These are phyloP conservation scores for Pteria penguin DNA, from an alignment of 2,888 invertebrate genomes.

Conservation along the genomic window DNA sequence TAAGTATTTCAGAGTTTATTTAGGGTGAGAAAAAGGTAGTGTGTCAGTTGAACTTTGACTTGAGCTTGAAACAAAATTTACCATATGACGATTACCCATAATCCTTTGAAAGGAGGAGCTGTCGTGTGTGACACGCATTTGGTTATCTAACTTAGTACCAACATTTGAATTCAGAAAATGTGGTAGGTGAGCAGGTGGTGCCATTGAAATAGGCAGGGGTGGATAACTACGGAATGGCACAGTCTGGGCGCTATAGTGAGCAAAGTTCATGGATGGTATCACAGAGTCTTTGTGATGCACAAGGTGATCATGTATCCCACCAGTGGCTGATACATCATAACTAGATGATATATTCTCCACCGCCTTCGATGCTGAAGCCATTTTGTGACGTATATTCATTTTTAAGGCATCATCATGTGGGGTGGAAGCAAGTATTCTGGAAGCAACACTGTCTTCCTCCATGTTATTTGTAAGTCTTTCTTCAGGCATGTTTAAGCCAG, in stretches of 20 bases:
- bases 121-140: not conserved
- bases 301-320: not conserved
- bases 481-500: not conserved
- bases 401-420: not conserved
- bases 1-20: no score
- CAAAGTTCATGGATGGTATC: not conserved
- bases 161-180: not conserved
- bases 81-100: not conserved
- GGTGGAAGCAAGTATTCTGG: not conserved
- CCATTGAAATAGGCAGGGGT: not conserved
- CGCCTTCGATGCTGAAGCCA: no score
- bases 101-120: not conserved
- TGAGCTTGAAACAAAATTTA: not conserved
- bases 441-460: not conserved
- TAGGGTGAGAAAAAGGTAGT: not conserved
- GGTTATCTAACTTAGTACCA: not conserved
- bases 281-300: not conserved
- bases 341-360: not conserved
- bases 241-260: not conserved
- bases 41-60: not conserved
- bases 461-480: not conserved
- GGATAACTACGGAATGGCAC: not conserved
- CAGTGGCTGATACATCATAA: not conserved
- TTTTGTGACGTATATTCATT: no score
- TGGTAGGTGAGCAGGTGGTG: not conserved